phyloP scores from a whole-genome alignment of 1,140 invertebrate genomes.

The Caerostris darwini region DNA sequence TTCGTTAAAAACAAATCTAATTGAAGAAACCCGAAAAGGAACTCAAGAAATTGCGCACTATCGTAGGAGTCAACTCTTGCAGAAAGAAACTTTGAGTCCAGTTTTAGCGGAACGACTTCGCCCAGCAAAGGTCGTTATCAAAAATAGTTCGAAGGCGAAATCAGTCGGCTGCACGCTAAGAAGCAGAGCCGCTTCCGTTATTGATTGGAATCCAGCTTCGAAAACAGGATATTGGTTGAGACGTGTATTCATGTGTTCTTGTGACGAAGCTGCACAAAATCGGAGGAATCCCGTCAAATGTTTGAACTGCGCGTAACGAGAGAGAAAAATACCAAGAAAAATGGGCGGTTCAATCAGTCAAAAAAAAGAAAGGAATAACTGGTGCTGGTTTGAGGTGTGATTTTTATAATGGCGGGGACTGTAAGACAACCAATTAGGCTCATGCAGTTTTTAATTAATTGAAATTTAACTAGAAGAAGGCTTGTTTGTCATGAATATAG shows the following conservation, averaged over 20 bases:
- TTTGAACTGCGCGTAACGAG: background rate
- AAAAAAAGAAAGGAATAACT: too few species aligned
- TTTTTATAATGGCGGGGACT: too few species aligned
- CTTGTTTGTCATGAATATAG: too few species aligned
- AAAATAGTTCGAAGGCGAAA: background rate
- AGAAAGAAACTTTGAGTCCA: background rate
- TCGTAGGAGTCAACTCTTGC: background rate
- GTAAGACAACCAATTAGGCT: too few species aligned
- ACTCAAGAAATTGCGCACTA: background rate
- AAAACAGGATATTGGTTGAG: slow-evolving; percentile 11
- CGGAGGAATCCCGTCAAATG: slow-evolving; percentile 22
- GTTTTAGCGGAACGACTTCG: background rate
- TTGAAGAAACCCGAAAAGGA: background rate
- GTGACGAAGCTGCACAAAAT: slow-evolving; percentile 4
- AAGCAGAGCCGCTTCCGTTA: background rate
- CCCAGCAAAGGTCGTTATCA: background rate
- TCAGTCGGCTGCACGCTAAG: background rate
- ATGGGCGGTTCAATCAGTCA: too few species aligned
- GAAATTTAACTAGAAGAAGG: too few species aligned
- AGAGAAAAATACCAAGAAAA: background rate
- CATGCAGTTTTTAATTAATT: too few species aligned
- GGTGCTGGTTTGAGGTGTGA: too few species aligned
- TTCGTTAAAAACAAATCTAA: background rate
- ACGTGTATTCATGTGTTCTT: background rate
- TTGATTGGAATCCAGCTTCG: slow-evolving; percentile 11